Base-by-base conservation (phyloP, 2,113 vertebrate genomes). In the Psilopogon haemacephalus region DNA sequence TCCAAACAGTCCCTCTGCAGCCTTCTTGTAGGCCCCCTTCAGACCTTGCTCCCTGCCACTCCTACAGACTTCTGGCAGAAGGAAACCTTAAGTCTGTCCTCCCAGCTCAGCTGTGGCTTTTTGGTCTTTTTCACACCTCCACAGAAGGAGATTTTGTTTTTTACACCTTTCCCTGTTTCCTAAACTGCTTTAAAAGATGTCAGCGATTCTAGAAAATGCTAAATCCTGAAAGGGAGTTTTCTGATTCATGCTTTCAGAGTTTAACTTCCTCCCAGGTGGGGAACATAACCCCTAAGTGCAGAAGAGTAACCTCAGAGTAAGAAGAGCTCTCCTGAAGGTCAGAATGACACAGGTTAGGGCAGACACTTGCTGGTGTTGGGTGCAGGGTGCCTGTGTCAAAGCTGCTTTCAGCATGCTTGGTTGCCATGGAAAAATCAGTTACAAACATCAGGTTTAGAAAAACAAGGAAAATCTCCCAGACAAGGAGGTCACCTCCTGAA, bases 281-380 rank as follows among this genome's bases (percentile, higher is more conserved):
- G 4, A 64, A 54, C 15, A 1, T 21, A 37, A 65, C 18, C 52
- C 46, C 48, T 62, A 56, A 69, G 24, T 2, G 16, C 33, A 68
- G 38, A 81, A 4, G 13, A 62, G n/a, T 6, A 23, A 50, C 20
- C 32, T 9, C 17, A 11, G 9, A 71, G 69, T 5, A 32, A 58
- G 27, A 16, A 5, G 15, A 18, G 8, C 6, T 1, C 6, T 27
- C 32, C 20, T 9, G 76, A 15, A 8, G 64, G 2, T 59, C 18
- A 6, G 26, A 20, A 6, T 1, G 35, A 33, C 27, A 13, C 54
- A 12, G 79, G 23, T 9, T 0, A 33, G 79, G 75, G 59, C 71
- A 38, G 55, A 9, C 27, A 3, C 50, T 23, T 13, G 18, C 30
- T n/a, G 32, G 32, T 3, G 1, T 4, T n/a, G 14, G 0, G 1